Evolutionary conservation across 2,797 vertebrate genomes (phyloP), one percentile per base, ranked within the genome.

Genomic region (Pipistrellus pipistrellus): DNA sequence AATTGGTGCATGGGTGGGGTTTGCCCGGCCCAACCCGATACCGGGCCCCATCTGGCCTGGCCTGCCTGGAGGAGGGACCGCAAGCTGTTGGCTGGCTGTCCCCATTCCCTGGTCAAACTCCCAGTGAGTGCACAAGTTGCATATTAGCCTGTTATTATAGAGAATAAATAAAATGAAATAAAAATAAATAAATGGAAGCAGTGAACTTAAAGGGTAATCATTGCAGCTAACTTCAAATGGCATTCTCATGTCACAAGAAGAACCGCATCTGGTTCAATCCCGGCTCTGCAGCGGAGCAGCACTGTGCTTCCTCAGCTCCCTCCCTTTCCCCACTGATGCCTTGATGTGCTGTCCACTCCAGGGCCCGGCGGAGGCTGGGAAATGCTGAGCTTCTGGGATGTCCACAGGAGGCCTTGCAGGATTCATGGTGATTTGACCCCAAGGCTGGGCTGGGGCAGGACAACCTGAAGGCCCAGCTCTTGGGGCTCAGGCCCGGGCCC

Each of bases 161-260:
- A 53, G 51, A 17, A 53, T 53, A 53, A 18, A 18, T 18, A 53
- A 18, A 53, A 53, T 18, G 51, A 18, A 53, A 53, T 53, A 53
- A 55, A 21, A 25, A 57, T 25, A 12, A 57, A 27, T 59, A 5
- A 27, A 59, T 59, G 57, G 72, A 76, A 51, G 4, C 41, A 21
- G 44, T 1, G 27, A 23, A 12, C 55, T 15, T 15, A 17, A 62
- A 57, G 35, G 21, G 11, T 23, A 3, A 13, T 48, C n/a, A 27
- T 0, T 4, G 9, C 4, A 1, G 71, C 32, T 3, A 4, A 15
- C 18, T 0, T 11, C 38, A 23, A 59, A 11, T 0, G 53, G 66
- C 57, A 0, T 20, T 4, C 48, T 21, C 18, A 13, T 1, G 7
- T 0, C 8, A 3, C 5, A 1, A 4, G 23, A 20, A 9, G 44